A percentile compares a stretch with the other conserved stretches of the same genome.
Evolutionary conservation across 1,140 invertebrate genomes (phyloP).

Genomic region (Drosophila ficusphila): DNA sequence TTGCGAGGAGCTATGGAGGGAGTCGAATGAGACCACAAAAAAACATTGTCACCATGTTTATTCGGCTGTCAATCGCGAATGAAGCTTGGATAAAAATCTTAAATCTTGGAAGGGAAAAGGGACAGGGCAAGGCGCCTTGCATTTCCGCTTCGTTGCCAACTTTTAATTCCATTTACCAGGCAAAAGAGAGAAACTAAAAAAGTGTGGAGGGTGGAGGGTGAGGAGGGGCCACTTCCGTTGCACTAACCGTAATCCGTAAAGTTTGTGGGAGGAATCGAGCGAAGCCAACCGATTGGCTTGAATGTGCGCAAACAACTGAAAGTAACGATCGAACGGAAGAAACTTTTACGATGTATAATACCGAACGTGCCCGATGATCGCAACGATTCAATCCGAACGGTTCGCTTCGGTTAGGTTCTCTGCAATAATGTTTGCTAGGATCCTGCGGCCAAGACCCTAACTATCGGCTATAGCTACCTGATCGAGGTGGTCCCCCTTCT

Average conservation of each 20-base stretch:
- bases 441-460: no score
- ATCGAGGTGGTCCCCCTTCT: conserved; percentile 29
- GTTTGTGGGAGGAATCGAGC: conserved; percentile 21
- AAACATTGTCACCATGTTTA: conserved; percentile 32
- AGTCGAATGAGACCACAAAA: conserved; percentile 8
- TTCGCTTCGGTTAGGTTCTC: not conserved
- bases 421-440: conserved; percentile 32
- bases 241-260: conserved; percentile 59
- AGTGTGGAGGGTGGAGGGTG: not conserved
- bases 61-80: conserved; percentile 23
- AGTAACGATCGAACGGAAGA: conserved; percentile 69
- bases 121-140: conserved; percentile 37
- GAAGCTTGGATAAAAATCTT: conserved; percentile 15
- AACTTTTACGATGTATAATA: conserved; percentile 50
- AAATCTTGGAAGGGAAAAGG: not conserved
- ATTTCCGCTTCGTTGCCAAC: conserved; percentile 77
- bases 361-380: conserved; percentile 26
- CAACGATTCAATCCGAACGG: conserved; percentile 1
- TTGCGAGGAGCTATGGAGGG: conserved; percentile 9
- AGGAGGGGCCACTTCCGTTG: conserved; percentile 56
- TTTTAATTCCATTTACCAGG: conserved; percentile 33
- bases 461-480: conserved; percentile 21
- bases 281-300: conserved; percentile 73
- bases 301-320: conserved; percentile 75
- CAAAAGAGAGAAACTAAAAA: not conserved